phyloP scores from a whole-genome alignment of 2,113 vertebrate genomes.

The Syngnathus floridae region DNA sequence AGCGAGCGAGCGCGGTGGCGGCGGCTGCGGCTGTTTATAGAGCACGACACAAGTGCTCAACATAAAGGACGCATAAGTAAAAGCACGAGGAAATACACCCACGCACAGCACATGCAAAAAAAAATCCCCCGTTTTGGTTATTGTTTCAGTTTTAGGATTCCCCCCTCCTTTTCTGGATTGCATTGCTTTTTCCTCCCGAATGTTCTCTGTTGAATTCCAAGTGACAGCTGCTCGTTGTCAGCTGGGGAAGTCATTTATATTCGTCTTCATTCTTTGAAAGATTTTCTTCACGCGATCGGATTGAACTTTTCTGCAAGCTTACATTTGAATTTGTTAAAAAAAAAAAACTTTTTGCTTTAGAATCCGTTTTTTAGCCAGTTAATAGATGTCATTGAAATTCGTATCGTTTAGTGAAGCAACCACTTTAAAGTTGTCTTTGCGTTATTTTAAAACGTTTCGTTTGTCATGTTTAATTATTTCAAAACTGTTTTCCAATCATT shows the following conservation, averaged over 20 bases:
- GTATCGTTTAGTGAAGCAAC: no score
- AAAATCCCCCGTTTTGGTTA: conserved; percentile 13
- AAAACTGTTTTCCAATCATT: no score
- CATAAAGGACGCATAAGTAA: conserved; percentile 27
- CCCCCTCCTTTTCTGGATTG: conserved; percentile 12
- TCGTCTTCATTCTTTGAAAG: background rate
- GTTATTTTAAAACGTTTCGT: no score
- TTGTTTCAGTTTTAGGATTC: background rate
- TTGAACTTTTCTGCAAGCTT: background rate
- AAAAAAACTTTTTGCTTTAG: background rate
- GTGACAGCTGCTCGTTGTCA: background rate
- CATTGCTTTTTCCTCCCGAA: background rate
- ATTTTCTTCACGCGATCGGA: background rate
- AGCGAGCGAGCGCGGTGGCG: conserved; percentile 67
- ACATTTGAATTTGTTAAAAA: no score
- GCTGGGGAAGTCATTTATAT: background rate
- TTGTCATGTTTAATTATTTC: no score
- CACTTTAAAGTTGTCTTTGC: no score
- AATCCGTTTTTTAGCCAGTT: background rate
- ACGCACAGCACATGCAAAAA: conserved; percentile 53
- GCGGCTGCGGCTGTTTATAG: conserved; percentile 75
- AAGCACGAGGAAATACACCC: conserved; percentile 57
- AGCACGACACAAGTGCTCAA: conserved; percentile 4
- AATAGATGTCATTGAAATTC: no score
- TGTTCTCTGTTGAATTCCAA: background rate